Percentiles rank a stretch among this genome's conserved stretches.
Conservation (phyloP, 2,888 invertebrate species). For the Petrophora chlorosata region DNA sequence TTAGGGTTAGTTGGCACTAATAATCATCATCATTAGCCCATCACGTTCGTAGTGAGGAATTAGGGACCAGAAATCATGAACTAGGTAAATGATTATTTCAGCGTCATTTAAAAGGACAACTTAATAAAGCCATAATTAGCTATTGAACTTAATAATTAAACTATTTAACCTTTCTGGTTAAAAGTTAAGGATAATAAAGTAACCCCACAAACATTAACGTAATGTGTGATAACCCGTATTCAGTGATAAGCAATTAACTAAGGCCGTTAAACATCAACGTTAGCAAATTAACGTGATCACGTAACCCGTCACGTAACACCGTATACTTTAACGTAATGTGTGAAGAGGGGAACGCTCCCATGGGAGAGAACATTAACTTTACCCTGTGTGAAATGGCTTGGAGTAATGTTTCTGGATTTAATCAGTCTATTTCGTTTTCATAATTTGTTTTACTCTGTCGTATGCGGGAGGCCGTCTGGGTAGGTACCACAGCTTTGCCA, state of each 20-base stretch:
- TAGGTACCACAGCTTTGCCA: too few species aligned
- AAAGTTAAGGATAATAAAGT: neutral
- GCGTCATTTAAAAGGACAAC: too few species aligned
- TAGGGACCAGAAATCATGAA: too few species aligned
- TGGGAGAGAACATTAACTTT: conserved; percentile 24
- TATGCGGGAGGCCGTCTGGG: neutral
- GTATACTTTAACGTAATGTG: conserved; percentile 33
- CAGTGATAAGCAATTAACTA: conserved; percentile 21
- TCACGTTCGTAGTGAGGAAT: too few species aligned
- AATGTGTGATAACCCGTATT: conserved; percentile 8
- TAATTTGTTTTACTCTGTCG: neutral
- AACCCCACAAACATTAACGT: neutral
- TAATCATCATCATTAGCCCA: too few species aligned
- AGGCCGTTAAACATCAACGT: conserved; percentile 22
- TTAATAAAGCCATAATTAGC: too few species aligned
- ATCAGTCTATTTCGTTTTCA: too few species aligned
- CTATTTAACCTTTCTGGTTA: too few species aligned
- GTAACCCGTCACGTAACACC: conserved; percentile 28
- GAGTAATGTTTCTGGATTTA: conserved; percentile 2
- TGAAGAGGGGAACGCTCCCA: conserved; percentile 26
- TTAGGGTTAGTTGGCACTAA: too few species aligned
- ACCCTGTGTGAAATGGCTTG: conserved; percentile 11
- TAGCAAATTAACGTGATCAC: conserved; percentile 25
- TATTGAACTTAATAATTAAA: too few species aligned
- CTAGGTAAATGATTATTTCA: too few species aligned